These are phyloP conservation scores for Botrylloides violaceus DNA, from an alignment of 23 tunicate species.

Conservation along the genomic window DNA sequence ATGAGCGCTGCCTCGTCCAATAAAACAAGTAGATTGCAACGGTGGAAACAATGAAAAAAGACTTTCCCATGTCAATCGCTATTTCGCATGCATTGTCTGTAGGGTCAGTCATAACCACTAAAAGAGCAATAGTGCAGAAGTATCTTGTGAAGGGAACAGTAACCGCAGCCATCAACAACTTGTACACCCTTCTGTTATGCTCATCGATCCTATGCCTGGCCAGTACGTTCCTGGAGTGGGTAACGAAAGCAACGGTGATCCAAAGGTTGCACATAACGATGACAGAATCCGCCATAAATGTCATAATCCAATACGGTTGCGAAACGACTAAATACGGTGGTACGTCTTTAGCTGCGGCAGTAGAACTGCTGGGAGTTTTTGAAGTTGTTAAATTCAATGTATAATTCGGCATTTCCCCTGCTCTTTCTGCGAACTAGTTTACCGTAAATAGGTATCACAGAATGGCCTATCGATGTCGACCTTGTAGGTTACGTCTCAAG, in stretches of 20 bases:
- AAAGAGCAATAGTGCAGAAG: neutral
- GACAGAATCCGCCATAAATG: neutral
- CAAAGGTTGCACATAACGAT: neutral
- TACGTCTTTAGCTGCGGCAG: no score
- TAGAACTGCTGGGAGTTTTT: no score
- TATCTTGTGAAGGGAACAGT: neutral
- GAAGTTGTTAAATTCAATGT: no score
- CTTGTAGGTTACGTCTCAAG: no score
- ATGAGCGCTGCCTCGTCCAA: slow-evolving; percentile 17
- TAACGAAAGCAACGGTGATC: neutral
- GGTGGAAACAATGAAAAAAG: neutral
- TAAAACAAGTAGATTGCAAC: slow-evolving; percentile 5
- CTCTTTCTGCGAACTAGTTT: no score
- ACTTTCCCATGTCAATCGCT: slow-evolving; percentile 2
- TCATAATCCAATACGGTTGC: neutral
- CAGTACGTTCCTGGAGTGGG: neutral
- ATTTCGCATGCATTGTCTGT: slow-evolving; percentile 8
- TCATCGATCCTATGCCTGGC: neutral
- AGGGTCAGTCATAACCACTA: neutral
- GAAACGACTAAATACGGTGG: no score
- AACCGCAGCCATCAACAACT: slow-evolving; percentile 5
- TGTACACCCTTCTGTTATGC: neutral
- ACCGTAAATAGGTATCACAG: no score
- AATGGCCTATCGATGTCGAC: no score
- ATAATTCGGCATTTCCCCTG: no score